Evolutionary conservation across 2,113 vertebrate species (phyloP).

Genomic region (Cyanoramphus novaezelandiae): DNA sequence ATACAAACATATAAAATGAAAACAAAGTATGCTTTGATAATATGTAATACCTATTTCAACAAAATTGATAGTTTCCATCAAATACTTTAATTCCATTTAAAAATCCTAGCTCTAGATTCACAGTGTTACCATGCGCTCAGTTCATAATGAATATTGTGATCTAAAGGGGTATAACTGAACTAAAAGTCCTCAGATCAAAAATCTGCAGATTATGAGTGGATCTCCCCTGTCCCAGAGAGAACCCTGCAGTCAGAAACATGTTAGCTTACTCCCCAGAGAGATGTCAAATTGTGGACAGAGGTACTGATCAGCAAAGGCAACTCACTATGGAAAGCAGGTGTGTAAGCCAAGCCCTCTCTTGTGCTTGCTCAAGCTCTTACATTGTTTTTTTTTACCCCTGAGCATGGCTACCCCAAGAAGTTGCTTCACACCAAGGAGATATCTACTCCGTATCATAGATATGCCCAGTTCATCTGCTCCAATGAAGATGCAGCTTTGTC

Average conservation of each 20-base stretch:
- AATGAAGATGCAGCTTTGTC: background rate
- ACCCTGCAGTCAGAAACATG: background rate
- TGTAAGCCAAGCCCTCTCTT: background rate
- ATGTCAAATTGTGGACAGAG: background rate
- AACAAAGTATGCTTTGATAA: background rate
- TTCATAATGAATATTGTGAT: background rate
- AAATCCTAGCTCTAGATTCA: background rate
- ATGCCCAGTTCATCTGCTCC: background rate
- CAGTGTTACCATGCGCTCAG: background rate
- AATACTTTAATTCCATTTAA: background rate
- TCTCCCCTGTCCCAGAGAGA: background rate
- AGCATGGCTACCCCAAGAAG: background rate
- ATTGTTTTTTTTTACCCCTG: background rate
- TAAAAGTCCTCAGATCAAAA: background rate
- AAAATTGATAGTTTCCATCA: background rate
- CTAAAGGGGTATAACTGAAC: background rate
- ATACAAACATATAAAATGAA: background rate
- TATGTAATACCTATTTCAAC: background rate
- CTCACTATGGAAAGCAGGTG: background rate
- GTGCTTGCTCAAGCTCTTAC: background rate
- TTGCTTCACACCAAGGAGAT: background rate
- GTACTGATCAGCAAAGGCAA: background rate
- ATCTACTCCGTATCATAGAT: background rate
- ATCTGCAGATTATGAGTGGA: background rate
- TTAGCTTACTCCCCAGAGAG: background rate